Base-by-base conservation (phyloP, 64 coral and sea anemone genomes). In the Dendronephthya gigantea region DNA sequence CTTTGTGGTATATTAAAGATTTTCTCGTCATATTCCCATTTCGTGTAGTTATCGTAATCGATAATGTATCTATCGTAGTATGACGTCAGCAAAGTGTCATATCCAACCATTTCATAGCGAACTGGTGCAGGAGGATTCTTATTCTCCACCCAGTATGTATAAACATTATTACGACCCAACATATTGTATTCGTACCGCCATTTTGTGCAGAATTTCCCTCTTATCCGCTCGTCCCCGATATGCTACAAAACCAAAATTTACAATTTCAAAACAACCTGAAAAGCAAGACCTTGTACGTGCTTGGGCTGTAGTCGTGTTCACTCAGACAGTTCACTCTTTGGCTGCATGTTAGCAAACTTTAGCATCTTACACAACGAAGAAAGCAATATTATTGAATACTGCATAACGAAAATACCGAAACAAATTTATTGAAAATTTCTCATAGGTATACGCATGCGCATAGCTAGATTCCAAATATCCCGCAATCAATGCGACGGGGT, bases 1-100 rank as follows among this genome's bases (percentile, higher is more conserved):
- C 95, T 82, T 90, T 92, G 91, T 82, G 95, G 91, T 84, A 98
- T 90, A 39, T 98, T 43, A 82, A 98, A 93, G 0, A 89, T 62
- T 0, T 22, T 72, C 47, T 98, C 88, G 28, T 91, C 85, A 45
- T 87, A 93, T 8, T 87, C 58, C 95, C 95, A 98, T 9, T 92
- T 86, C 51, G 89, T 84, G 50, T 93, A 98, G 0, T 48, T 52
- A 12, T 90, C 50, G 30, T 98, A 98, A 40, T 98, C 95, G 41
- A 98, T 90, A 35, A 98, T 90, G n/a, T 98, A 98, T 45, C 91
- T 92, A 50, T 98, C 95, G 50, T 98, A 98, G 81, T 98, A 98
- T 0, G 95, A 98, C n/a, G 95, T 91, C 7, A 98, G 70, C n/a
- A 98, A 51, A 3, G 95, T 98, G 34, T 98, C 95, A 27, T 98